These are phyloP conservation scores for Craterocephalus amniculus DNA, from an alignment of 2,797 vertebrate species.

Conservation along the genomic window DNA sequence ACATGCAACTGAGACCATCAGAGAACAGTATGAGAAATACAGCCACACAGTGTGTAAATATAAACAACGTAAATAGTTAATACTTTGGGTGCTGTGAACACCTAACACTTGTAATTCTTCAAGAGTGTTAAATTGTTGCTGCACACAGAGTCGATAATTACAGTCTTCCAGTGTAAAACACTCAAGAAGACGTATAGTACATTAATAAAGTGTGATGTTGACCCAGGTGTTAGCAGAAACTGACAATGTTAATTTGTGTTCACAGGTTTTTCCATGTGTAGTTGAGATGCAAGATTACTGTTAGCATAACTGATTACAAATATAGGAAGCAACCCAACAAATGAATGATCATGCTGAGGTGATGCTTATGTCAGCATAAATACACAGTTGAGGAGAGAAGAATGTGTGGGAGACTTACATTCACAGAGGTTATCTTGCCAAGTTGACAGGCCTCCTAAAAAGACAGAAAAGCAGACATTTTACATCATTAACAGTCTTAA, in stretches of 20 bases:
- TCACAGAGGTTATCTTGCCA: constrained; percentile 77
- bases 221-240: constrained; percentile 2
- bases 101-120: background rate
- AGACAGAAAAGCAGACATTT: constrained; percentile 53
- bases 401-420: constrained; percentile 70
- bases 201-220: background rate
- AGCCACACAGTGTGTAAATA: background rate
- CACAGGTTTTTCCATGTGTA: background rate
- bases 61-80: background rate
- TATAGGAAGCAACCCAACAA: background rate
- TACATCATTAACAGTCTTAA: constrained; percentile 43
- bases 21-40: background rate
- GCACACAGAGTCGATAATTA: constrained; percentile 2
- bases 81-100: background rate
- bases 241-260: constrained; percentile 9
- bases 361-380: constrained; percentile 14
- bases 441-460: constrained; percentile 81
- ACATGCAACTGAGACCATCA: too few species aligned
- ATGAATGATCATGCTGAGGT: constrained; percentile 10
- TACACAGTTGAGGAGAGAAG: constrained; percentile 22
- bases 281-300: constrained; percentile 4
- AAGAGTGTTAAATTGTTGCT: constrained; percentile 1
- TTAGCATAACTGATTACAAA: constrained; percentile 13
- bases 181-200: background rate
- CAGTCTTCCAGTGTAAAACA: background rate